Percentiles rank a stretch among this genome's conserved stretches.
Evolutionary conservation across 2,797 vertebrate species (phyloP).

Genomic region (Brachymystax lenok): DNA sequence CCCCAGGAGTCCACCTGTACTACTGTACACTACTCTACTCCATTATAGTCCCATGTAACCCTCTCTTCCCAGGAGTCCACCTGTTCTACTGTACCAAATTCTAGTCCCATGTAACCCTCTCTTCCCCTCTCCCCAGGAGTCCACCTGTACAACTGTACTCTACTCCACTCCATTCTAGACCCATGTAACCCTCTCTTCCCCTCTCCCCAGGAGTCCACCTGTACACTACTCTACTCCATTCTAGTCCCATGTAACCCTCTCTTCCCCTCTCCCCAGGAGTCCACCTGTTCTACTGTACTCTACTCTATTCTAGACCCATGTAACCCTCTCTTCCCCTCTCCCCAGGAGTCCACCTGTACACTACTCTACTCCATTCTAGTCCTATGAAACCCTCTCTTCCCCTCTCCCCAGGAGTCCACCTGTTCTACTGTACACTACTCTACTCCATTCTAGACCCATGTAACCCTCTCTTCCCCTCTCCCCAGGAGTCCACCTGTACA

Average conservation of each 20-base stretch:
- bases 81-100: conserved; percentile 78
- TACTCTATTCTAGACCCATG: conserved; percentile 47
- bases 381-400: neutral
- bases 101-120: neutral
- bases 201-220: conserved; percentile 81
- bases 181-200: neutral
- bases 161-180: conserved; percentile 47
- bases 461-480: no score
- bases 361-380: no score
- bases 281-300: conserved; percentile 78
- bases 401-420: conserved; percentile 82
- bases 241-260: neutral
- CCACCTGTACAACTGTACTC: conserved; percentile 81
- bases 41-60: neutral
- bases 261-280: conserved; percentile 73
- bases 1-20: conserved; percentile 89
- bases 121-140: conserved; percentile 73
- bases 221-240: conserved; percentile 63
- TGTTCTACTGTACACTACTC: conserved; percentile 57
- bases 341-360: conserved; percentile 89
- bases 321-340: neutral
- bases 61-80: conserved; percentile 80
- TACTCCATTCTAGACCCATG: no score
- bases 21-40: conserved; percentile 63
- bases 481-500: no score